Evolutionary conservation across 2,888 invertebrate genomes (phyloP).

Genomic region (Thyatira batis): DNA sequence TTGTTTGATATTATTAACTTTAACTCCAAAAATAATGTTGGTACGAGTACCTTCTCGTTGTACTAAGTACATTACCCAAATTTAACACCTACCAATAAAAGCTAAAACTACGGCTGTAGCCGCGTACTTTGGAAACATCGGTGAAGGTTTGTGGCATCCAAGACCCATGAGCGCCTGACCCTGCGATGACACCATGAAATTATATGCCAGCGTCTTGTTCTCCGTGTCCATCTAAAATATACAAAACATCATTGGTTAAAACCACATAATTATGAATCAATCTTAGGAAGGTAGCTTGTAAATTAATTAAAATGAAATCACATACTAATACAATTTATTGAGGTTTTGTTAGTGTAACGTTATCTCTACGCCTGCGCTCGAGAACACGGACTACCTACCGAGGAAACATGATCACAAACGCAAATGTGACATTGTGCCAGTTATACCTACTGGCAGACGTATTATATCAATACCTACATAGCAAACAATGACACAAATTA

Average conservation of each 20-base stretch:
- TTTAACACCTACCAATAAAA: constrained; percentile 59
- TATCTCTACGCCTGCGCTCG: background rate
- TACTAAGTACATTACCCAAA: too few species aligned
- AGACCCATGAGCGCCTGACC: constrained; percentile 72
- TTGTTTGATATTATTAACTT: background rate
- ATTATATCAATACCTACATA: background rate
- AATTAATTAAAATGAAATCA: background rate
- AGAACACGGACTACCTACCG: background rate
- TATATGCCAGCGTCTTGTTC: constrained; percentile 53
- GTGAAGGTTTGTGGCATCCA: constrained; percentile 68
- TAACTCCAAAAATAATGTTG: background rate
- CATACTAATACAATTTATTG: background rate
- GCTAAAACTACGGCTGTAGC: constrained; percentile 57
- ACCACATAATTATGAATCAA: background rate
- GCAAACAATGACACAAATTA: background rate
- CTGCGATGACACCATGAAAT: constrained; percentile 74
- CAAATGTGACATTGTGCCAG: background rate
- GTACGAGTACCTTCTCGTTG: too few species aligned
- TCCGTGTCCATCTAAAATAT: constrained; percentile 1
- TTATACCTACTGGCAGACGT: background rate
- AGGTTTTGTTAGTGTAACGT: background rate
- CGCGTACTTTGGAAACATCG: constrained; percentile 34
- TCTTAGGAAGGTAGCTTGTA: too few species aligned
- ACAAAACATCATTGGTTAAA: background rate
- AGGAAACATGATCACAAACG: background rate